phyloP scores from a whole-genome alignment of 1,140 invertebrate species.

The Drosophila chauvacae region DNA sequence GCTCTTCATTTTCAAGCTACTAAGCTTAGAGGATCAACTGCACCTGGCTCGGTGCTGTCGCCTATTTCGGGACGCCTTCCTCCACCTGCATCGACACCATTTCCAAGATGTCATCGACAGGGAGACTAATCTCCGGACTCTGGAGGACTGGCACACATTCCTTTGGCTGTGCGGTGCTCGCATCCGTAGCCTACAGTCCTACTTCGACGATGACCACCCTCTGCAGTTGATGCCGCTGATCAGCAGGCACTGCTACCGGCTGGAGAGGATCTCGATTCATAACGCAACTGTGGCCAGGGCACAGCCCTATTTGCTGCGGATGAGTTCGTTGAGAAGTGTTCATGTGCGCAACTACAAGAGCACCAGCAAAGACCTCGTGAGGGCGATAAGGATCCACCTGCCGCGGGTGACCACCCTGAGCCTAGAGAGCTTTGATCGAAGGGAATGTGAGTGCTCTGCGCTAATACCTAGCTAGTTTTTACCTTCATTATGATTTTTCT shows the following conservation, averaged over 20 bases:
- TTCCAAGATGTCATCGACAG: constrained; percentile 56
- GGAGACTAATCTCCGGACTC: constrained; percentile 49
- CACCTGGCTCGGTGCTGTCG: constrained; percentile 66
- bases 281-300: constrained; percentile 56
- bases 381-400: constrained; percentile 43
- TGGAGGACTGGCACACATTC: constrained; percentile 71
- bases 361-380: constrained; percentile 64
- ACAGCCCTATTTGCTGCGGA: constrained; percentile 48
- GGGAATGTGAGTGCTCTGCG: constrained; percentile 48
- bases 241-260: constrained; percentile 49
- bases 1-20: constrained; percentile 58
- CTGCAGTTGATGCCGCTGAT: constrained; percentile 61
- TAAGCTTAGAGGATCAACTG: constrained; percentile 64
- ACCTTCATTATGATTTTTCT: too few relatives aligned
- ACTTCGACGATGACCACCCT: constrained; percentile 68
- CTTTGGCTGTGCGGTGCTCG: constrained; percentile 63
- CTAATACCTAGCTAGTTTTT: not conserved
- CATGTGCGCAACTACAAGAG: constrained; percentile 69
- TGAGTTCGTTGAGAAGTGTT: constrained; percentile 48
- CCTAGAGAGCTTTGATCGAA: constrained; percentile 62
- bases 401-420: constrained; percentile 54
- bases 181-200: constrained; percentile 47
- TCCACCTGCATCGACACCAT: constrained; percentile 52
- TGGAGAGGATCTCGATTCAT: constrained; percentile 56
- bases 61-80: constrained; percentile 63